Evolutionary conservation across 2,797 vertebrate genomes (phyloP).

Genomic region (Neosalanx taihuensis): DNA sequence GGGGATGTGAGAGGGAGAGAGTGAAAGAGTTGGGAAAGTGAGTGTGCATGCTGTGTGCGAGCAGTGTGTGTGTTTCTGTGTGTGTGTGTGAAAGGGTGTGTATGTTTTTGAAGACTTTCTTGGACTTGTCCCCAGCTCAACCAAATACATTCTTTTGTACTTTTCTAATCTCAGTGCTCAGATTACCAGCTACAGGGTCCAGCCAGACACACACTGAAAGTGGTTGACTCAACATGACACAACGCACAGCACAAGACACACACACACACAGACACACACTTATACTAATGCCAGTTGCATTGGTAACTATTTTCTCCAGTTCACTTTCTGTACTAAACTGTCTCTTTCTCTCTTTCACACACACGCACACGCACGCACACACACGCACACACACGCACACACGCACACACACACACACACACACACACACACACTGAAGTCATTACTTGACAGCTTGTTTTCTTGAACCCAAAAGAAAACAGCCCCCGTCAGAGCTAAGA

Average conservation of each 20-base stretch:
- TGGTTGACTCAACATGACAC: neutral
- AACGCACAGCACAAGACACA: conserved; percentile 10
- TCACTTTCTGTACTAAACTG: neutral
- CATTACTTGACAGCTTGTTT: conserved; percentile 65
- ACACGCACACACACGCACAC: conserved; percentile 37
- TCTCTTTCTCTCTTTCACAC: neutral
- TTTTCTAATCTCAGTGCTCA: conserved; percentile 74
- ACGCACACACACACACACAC: conserved; percentile 29
- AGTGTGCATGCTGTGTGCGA: too few species aligned
- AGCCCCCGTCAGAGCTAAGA: conserved; percentile 60
- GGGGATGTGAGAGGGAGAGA: conserved; percentile 15
- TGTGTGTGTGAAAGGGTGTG: neutral
- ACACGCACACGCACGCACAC: conserved; percentile 18
- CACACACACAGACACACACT: conserved; percentile 11
- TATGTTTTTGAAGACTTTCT: conserved; percentile 56
- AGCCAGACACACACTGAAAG: conserved; percentile 49
- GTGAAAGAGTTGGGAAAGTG: neutral
- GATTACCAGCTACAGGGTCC: conserved; percentile 74
- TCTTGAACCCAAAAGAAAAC: conserved; percentile 63
- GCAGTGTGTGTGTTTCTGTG: too few species aligned
- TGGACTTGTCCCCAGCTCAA: conserved; percentile 67
- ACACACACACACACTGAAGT: conserved; percentile 62
- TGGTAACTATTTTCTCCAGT: too few species aligned
- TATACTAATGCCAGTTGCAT: neutral
- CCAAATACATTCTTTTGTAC: conserved; percentile 72